phyloP scores from a whole-genome alignment of 2,113 vertebrate species.

The Periophthalmodon schlosseri region DNA sequence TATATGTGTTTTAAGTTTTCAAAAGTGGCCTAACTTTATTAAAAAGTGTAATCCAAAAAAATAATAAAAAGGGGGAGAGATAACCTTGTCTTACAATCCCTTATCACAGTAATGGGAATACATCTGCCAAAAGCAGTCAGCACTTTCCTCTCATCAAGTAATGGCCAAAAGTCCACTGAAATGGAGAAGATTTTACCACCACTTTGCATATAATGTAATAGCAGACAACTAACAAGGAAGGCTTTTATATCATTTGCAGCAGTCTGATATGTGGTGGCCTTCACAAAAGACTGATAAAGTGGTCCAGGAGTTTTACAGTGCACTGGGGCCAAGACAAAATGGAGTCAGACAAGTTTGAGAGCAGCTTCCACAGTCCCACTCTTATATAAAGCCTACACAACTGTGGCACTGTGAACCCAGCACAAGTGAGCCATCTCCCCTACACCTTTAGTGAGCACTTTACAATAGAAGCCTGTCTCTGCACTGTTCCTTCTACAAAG shows the following conservation, averaged over 20 bases:
- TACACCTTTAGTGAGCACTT: not conserved
- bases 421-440: not conserved
- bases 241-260: conserved; percentile 20
- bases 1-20: not conserved
- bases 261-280: not conserved
- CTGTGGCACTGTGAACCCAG: not conserved
- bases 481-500: not conserved
- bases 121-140: conserved; percentile 11
- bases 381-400: not conserved
- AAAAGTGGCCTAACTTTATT: not conserved
- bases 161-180: conserved; percentile 21
- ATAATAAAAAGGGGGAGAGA: not conserved
- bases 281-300: not conserved
- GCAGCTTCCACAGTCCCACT: not conserved
- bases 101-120: conserved; percentile 8
- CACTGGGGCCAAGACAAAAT: not conserved
- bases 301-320: not conserved
- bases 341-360: not conserved
- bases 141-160: conserved; percentile 21
- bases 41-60: not conserved
- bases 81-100: not conserved
- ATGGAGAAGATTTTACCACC: conserved; percentile 11
- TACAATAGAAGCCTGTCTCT: not conserved
- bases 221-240: conserved; percentile 4
- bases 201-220: conserved; percentile 22